These are phyloP conservation scores for Smutsia gigantea DNA, from an alignment of 2,797 vertebrate species.

Conservation along the genomic window DNA sequence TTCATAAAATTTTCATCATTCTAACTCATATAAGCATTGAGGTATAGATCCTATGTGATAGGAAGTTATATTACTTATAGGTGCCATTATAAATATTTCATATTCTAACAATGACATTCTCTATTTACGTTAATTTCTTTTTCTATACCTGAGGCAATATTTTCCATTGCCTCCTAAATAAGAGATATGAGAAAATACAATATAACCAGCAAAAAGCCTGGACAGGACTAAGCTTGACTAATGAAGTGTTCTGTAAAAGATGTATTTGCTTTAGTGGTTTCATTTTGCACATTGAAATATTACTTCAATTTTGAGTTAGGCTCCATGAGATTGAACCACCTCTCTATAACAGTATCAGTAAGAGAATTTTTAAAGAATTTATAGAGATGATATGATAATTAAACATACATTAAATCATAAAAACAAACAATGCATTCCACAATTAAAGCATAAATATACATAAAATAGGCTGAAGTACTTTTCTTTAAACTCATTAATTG, in stretches of 20 bases:
- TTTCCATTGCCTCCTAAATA: slow-evolving; percentile 60
- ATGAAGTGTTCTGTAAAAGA: slow-evolving; percentile 28
- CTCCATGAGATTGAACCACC: neutral
- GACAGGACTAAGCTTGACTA: slow-evolving; percentile 13
- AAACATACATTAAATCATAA: neutral
- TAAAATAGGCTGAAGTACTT: neutral
- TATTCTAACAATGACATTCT: slow-evolving; percentile 44
- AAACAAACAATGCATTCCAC: neutral
- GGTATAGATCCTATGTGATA: neutral
- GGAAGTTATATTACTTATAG: neutral
- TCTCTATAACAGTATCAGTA: neutral
- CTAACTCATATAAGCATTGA: neutral
- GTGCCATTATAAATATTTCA: slow-evolving; percentile 57
- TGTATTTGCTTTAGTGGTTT: neutral
- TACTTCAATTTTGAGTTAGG: neutral
- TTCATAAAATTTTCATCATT: slow-evolving; percentile 60
- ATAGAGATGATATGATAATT: neutral
- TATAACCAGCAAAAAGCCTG: slow-evolving; percentile 28
- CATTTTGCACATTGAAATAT: neutral
- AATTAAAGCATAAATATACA: neutral
- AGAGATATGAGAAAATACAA: slow-evolving; percentile 54
- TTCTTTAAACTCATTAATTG: neutral
- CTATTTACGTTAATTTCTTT: slow-evolving; percentile 35
- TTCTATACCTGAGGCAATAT: slow-evolving; percentile 41
- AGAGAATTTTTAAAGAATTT: neutral